Base-by-base conservation (phyloP, 2,888 invertebrate species). In the Trichogramma dendrolimi region DNA sequence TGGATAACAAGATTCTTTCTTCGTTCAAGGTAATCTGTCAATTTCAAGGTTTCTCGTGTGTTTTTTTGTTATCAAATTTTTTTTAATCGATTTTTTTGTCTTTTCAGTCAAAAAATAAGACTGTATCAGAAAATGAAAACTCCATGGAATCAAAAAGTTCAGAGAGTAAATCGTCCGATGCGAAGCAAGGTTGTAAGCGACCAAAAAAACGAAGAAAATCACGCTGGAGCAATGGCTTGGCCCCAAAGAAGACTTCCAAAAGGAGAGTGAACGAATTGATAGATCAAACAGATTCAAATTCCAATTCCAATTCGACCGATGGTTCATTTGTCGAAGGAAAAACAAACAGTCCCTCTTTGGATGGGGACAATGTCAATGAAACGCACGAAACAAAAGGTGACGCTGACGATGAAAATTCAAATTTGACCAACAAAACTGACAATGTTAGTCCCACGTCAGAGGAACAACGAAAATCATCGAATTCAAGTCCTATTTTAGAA, bases 1-100 rank as follows among this genome's bases (percentile, higher is more conserved):
- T 77, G 41, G 74, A 76, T 62, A 79, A 79, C 63, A 72, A 71
- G 61, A 69, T 78, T 60, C 61, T 76, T 4, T 74, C 73, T 11
- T 69, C 72, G 4, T 72, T 72, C 1, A 72, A 71, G 72, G 76
- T 77, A 69, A 70, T 49, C 41, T 2, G 4, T 43, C 2, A 55
- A 27, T 27, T 27, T 27, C 27, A 27, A 27, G 27, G 27, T 27
- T 27, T 27, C 27, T 27, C 27, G 27, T 27, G 14, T 14, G 14
- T 2, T 14, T 11, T 55, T 44, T n/a, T 43, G 4, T 5, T 46
- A 7, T n/a, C 5, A 39, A 46, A 10, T 10, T 10, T 46, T 46
- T 46, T 46, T n/a, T 10, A n/a, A n/a, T 8, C 46, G n/a, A 8
- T n/a, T 10, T 8, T 46, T 2, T 10, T 46, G n/a, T 10, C 8